A percentile compares a stretch with the other conserved stretches of the same genome.
phyloP scores from a whole-genome alignment of 2,113 vertebrate genomes.

The Ctenodactylus gundi region DNA sequence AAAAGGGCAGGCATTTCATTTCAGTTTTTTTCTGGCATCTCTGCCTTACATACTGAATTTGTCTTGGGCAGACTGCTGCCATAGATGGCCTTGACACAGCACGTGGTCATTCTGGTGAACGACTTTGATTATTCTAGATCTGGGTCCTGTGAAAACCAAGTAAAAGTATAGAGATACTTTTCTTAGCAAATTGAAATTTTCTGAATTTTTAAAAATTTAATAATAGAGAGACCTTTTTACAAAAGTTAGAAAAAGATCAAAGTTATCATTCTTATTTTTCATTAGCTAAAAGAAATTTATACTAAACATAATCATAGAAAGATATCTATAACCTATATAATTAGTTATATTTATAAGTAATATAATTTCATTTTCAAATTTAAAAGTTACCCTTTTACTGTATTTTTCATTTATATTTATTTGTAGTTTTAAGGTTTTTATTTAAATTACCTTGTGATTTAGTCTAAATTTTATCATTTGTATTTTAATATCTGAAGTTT shows the following conservation, averaged over 20 bases:
- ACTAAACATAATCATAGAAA: too few species aligned
- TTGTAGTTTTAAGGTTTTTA: neutral
- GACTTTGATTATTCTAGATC: conserved; percentile 38
- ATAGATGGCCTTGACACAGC: neutral
- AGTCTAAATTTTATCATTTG: neutral
- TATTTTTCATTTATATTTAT: neutral
- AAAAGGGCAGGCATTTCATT: conserved; percentile 67
- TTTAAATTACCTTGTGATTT: neutral
- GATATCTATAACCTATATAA: too few species aligned
- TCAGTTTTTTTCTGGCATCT: conserved; percentile 33
- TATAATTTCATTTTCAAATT: neutral
- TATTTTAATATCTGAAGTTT: neutral
- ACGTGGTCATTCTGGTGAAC: neutral
- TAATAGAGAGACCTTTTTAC: neutral
- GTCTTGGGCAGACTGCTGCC: neutral
- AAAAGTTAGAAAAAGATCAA: neutral
- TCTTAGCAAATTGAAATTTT: neutral
- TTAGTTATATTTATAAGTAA: neutral
- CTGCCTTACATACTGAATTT: conserved; percentile 33
- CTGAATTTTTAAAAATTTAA: neutral
- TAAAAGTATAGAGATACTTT: neutral
- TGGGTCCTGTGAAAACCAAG: neutral
- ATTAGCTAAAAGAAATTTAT: neutral
- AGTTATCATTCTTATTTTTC: neutral
- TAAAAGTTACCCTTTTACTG: neutral